Conservation (phyloP, 1,140 invertebrate species). For the Brachionus manjavacas region DNA sequence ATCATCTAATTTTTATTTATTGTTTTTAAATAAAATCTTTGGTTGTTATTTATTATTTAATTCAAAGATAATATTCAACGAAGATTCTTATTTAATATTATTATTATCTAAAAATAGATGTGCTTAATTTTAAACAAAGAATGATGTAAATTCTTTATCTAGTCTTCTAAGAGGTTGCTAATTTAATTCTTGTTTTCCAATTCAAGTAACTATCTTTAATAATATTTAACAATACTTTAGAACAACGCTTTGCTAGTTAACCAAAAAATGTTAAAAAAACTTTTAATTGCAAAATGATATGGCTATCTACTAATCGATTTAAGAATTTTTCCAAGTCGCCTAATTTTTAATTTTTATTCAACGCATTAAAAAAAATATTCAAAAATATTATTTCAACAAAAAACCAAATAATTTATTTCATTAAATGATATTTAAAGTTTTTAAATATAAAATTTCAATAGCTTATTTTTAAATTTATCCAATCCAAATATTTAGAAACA, state of each 20-base stretch:
- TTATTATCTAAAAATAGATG: no score
- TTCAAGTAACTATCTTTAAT: neutral
- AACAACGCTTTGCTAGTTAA: neutral
- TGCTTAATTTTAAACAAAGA: no score
- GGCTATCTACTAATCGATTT: neutral
- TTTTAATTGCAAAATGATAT: neutral
- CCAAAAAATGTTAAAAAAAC: neutral
- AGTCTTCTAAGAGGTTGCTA: neutral
- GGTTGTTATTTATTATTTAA: no score
- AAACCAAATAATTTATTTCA: neutral
- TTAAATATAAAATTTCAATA: neutral
- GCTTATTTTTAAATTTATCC: neutral
- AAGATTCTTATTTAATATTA: no score
- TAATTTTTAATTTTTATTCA: neutral
- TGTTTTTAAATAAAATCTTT: neutral
- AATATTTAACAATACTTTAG: neutral
- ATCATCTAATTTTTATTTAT: neutral
- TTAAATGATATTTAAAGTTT: neutral
- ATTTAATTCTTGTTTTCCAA: neutral
- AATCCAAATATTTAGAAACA: slow-evolving; percentile 23
- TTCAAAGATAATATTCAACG: no score
- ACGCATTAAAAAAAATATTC: no score
- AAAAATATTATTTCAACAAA: no score
- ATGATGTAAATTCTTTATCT: neutral
- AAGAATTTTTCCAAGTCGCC: neutral